These are phyloP conservation scores for Heterodera filipjevi DNA, from an alignment of 2,888 invertebrate genomes.

Conservation along the genomic window DNA sequence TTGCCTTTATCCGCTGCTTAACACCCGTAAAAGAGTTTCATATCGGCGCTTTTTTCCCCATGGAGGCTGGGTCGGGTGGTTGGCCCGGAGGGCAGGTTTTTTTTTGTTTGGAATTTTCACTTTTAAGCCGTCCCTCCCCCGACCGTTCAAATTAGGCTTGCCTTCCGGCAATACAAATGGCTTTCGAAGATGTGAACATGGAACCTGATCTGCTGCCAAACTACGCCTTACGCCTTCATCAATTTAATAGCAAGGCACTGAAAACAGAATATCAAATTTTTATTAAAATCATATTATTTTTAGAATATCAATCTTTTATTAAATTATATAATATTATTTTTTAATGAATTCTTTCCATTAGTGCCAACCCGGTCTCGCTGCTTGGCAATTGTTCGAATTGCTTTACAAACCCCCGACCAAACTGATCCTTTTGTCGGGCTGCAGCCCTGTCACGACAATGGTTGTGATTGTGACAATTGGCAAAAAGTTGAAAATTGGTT, in stretches of 20 bases:
- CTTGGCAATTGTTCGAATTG: constrained; percentile 96
- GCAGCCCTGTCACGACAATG: constrained; percentile 97
- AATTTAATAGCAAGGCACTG: constrained; percentile 62
- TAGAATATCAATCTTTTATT: no score
- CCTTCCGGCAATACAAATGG: constrained; percentile 93
- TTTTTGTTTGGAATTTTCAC: neutral
- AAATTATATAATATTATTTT: no score
- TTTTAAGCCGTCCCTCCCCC: neutral
- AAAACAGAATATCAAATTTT: neutral
- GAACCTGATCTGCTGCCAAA: constrained; percentile 57
- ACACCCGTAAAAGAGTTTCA: constrained; percentile 71
- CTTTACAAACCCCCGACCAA: constrained; percentile 85
- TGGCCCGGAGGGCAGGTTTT: constrained; percentile 89
- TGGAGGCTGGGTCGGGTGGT: constrained; percentile 76
- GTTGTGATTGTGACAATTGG: constrained; percentile 70
- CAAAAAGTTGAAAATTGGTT: neutral
- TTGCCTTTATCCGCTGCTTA: neutral
- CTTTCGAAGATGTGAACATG: constrained; percentile 85
- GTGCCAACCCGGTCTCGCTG: constrained; percentile 97
- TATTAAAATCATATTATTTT: no score
- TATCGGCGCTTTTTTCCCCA: constrained; percentile 97
- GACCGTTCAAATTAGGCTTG: constrained; percentile 73
- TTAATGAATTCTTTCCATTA: constrained; percentile 67
- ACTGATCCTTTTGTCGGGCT: constrained; percentile 87
- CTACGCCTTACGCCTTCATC: constrained; percentile 56